phyloP scores from a whole-genome alignment of 2,888 invertebrate genomes.

The Copidosoma aretas region DNA sequence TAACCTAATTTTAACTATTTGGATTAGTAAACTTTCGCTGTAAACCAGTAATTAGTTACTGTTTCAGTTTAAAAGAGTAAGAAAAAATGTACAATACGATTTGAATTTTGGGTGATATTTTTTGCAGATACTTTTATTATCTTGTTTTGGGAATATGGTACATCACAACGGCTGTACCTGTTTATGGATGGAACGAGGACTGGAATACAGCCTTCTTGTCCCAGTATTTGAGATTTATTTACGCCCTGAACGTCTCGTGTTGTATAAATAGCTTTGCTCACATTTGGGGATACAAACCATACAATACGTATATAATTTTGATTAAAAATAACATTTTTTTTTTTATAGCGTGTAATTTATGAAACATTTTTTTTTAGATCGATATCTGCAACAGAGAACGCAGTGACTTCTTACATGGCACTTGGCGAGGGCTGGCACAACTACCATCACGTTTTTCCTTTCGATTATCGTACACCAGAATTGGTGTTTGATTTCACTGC shows the following conservation, averaged over 20 bases:
- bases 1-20: no score
- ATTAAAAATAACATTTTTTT: no score
- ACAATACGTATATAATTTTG: neutral
- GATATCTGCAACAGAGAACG: neutral
- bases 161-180: neutral
- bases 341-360: no score
- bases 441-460: neutral
- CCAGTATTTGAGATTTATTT: neutral
- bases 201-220: neutral
- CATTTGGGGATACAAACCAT: neutral
- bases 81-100: neutral
- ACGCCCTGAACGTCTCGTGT: neutral
- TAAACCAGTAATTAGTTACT: no score
- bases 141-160: neutral
- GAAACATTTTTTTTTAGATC: neutral
- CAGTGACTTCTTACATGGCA: neutral
- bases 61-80: no score
- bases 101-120: neutral
- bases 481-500: neutral
- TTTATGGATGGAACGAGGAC: neutral
- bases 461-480: neutral
- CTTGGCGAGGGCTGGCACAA: neutral
- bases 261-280: neutral
- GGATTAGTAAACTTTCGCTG: no score
- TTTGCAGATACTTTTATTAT: conserved; percentile 1